Percentiles rank a stretch among this genome's conserved stretches.
Conservation (phyloP, 2,113 vertebrate species). For the Hiodon tergisus region DNA sequence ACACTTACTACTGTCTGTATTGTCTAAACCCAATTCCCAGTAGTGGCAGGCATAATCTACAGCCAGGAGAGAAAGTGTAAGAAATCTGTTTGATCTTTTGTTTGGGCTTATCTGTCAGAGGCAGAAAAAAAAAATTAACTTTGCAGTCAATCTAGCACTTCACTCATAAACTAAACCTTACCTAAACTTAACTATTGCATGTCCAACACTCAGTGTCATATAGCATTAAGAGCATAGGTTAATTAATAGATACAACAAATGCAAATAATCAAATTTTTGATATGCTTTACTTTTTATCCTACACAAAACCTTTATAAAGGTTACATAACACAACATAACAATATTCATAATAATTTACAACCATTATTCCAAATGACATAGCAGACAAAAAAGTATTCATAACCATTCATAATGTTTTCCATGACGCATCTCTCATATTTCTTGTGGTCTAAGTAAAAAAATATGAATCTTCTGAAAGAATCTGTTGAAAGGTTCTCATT, state of each 20-base stretch:
- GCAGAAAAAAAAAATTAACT: neutral
- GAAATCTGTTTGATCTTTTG: conserved; percentile 25
- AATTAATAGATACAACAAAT: neutral
- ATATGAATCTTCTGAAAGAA: too few relatives aligned
- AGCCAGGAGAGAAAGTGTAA: conserved; percentile 17
- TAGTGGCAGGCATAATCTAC: conserved; percentile 18
- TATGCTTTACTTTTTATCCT: too few relatives aligned
- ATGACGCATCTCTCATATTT: too few relatives aligned
- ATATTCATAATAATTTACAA: too few relatives aligned
- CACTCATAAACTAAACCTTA: neutral
- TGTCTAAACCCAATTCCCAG: conserved; percentile 15
- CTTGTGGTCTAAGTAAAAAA: too few relatives aligned
- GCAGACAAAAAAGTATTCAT: too few relatives aligned
- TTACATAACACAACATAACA: neutral
- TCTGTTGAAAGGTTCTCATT: too few relatives aligned
- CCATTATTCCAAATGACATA: too few relatives aligned
- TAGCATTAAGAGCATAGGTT: neutral
- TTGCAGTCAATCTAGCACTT: neutral
- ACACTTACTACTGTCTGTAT: neutral
- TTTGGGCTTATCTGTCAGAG: conserved; percentile 20
- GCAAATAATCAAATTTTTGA: too few relatives aligned
- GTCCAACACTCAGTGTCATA: neutral
- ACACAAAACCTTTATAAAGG: neutral
- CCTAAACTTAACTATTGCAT: neutral
- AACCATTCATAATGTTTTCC: too few relatives aligned